phyloP scores from a whole-genome alignment of 2,797 vertebrate genomes.

The Premnoplex brunnescens region DNA sequence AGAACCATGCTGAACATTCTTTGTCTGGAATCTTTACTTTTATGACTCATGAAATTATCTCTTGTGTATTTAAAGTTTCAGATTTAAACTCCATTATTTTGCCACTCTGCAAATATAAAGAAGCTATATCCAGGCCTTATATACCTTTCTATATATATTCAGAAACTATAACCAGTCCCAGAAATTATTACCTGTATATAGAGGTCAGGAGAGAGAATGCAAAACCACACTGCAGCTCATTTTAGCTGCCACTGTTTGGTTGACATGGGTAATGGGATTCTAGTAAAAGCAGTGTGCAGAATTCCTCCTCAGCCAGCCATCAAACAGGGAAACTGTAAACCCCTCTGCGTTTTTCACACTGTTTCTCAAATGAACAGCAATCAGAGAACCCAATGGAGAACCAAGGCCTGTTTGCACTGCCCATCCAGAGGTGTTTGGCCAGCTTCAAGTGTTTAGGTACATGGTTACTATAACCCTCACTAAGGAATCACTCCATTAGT shows the following conservation, averaged over 20 bases:
- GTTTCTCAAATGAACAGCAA: neutral
- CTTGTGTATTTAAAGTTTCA: neutral
- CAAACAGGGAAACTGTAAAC: neutral
- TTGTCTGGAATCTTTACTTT: conserved; percentile 1
- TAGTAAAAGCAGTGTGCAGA: neutral
- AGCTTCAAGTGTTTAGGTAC: neutral
- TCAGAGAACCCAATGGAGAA: neutral
- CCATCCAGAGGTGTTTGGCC: neutral
- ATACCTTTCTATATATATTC: neutral
- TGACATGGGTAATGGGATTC: neutral
- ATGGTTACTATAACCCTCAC: neutral
- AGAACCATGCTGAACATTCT: neutral
- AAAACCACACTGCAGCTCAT: neutral
- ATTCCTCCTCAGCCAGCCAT: neutral
- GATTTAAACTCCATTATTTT: neutral
- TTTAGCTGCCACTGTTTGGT: neutral
- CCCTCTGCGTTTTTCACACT: neutral
- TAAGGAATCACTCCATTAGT: neutral
- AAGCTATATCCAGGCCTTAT: neutral
- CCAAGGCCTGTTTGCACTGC: neutral
- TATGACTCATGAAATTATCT: neutral
- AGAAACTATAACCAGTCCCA: neutral
- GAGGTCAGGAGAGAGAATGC: neutral
- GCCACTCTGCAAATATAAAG: neutral
- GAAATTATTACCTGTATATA: neutral